phyloP scores from a whole-genome alignment of 2,113 vertebrate species.

The Ctenodactylus gundi region DNA sequence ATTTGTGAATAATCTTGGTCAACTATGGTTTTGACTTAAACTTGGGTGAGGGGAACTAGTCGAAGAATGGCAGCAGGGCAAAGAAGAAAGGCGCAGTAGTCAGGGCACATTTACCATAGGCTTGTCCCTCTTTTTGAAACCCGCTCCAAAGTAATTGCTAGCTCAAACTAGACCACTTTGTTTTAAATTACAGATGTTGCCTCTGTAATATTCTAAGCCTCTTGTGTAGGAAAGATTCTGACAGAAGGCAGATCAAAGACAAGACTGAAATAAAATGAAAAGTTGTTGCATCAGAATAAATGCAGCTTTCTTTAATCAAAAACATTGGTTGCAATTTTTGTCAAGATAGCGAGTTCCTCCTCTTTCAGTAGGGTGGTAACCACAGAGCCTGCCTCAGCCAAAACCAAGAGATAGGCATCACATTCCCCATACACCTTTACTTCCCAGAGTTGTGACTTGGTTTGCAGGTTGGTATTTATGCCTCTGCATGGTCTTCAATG shows the following conservation, averaged over 20 bases:
- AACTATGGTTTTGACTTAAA: neutral
- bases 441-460: neutral
- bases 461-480: neutral
- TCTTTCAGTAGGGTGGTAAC: neutral
- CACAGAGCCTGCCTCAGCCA: neutral
- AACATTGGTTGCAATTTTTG: constrained; percentile 38
- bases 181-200: constrained; percentile 68
- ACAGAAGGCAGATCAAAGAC: constrained; percentile 59
- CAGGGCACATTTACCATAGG: neutral
- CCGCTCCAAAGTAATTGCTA: constrained; percentile 43
- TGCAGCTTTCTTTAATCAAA: constrained; percentile 51
- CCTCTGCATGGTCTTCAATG: neutral
- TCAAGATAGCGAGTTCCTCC: constrained; percentile 7
- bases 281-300: constrained; percentile 60
- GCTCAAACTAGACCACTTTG: constrained; percentile 49
- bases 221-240: constrained; percentile 39
- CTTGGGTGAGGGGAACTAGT: neutral
- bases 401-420: neutral
- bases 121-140: constrained; percentile 3
- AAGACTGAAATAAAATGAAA: constrained; percentile 66
- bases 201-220: constrained; percentile 54
- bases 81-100: neutral
- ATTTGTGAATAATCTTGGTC: neutral
- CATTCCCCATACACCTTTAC: neutral
- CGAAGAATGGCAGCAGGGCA: too few species aligned